A percentile compares a stretch with the other conserved stretches of the same genome.
phyloP scores from a whole-genome alignment of 2,797 vertebrate species.

The Propithecus perrieri region DNA sequence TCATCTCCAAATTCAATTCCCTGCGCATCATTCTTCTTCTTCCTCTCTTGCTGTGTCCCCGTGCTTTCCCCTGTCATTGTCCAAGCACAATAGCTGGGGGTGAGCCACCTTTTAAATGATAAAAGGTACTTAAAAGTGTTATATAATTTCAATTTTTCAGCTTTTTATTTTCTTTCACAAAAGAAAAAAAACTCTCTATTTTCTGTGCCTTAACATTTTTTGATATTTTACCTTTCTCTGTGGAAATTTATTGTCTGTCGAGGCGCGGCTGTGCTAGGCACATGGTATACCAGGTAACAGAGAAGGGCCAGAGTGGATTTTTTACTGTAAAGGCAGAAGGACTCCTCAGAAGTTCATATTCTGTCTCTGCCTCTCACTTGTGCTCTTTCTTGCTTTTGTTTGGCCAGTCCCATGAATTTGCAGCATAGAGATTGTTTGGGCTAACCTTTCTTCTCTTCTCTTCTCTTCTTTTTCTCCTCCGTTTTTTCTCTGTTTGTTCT shows the following conservation, averaged over 20 bases:
- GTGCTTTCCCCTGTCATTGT: background rate
- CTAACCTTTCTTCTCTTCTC: background rate
- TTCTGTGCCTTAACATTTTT: background rate
- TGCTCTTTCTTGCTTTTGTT: background rate
- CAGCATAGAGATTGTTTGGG: background rate
- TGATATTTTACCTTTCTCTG: background rate
- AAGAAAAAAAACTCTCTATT: background rate
- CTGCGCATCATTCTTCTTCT: background rate
- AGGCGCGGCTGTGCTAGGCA: no score
- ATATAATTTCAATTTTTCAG: background rate
- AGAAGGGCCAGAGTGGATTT: background rate
- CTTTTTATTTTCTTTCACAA: background rate
- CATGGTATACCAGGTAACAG: background rate
- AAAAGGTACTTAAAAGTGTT: background rate
- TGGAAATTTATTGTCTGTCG: background rate
- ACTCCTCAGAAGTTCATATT: background rate
- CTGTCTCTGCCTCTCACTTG: background rate
- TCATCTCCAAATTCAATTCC: background rate
- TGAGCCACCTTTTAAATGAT: background rate
- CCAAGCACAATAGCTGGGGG: background rate
- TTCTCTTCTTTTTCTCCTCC: no score
- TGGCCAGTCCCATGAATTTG: background rate
- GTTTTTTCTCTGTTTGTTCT: background rate
- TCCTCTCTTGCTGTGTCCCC: background rate
- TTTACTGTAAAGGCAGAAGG: background rate